Evolutionary conservation across 2,888 invertebrate genomes (phyloP), one percentile per base, ranked within the genome.

Genomic region (Heliconius charithonia): DNA sequence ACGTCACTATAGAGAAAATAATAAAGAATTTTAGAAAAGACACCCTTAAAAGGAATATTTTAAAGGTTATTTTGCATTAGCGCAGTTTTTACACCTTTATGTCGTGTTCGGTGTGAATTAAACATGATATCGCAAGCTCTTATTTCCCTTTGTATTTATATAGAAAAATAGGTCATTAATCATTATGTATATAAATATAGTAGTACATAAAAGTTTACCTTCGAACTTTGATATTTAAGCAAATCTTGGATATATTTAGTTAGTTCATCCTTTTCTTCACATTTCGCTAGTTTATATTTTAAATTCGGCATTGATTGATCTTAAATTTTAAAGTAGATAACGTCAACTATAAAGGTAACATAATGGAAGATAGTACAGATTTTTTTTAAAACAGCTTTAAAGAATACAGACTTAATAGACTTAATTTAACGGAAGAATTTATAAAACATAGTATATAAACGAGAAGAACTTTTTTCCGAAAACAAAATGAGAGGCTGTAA

Each of bases 91-190:
- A 74, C 62, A 63, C 62, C 22, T 62, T 37, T 22, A 27, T 63
- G 62, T 27, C 41, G 37, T 45, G 6, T 41, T 69, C 22, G 9
- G 62, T 45, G 41, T 70, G 59, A 32, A 69, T 67, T 71, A 59
- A 71, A 76, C 76, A 76, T 45, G 72, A 77, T 65, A 77, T 51
- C 51, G 32, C 56, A n/a, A 22, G 72, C 65, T 77, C 72, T 25
- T 71, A 51, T 77, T 77, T 77, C 76, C 70, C 62, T 77, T 65
- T 72, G 65, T 77, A 51, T 56, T 32, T 77, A 65, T 72, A 77
- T 74, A 62, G 63, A 45, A 63, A 74, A 74, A 74, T 74, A 74
- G 63, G 41, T 27, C 41, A 74, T 62, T 29, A 74, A 74, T 74
- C 63, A 45, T 45, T 7, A 62, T 37, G 27, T 71, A 56, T 51